Conservation (phyloP, 2,888 invertebrate species). For the Rhagophthalmus giganteus region DNA sequence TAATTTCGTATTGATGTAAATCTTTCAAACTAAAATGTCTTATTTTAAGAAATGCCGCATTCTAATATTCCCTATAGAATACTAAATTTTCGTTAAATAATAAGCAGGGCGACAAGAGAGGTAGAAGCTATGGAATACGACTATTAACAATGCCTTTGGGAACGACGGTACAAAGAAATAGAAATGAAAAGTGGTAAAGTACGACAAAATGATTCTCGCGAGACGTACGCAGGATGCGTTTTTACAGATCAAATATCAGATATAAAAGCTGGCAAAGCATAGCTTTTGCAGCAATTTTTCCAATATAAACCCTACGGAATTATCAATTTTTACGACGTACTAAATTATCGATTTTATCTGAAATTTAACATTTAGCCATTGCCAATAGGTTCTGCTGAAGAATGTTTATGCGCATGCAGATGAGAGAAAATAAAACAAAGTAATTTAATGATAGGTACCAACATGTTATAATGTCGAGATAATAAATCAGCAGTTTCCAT, state of each 20-base stretch:
- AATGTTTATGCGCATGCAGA: too few species aligned
- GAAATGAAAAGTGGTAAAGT: constrained; percentile 8
- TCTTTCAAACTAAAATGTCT: too few species aligned
- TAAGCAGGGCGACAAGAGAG: constrained; percentile 2
- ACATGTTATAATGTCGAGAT: too few species aligned
- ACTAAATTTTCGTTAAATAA: too few species aligned
- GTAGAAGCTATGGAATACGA: constrained; percentile 1
- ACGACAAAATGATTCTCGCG: constrained; percentile 20
- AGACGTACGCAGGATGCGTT: too few species aligned
- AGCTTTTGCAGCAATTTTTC: not conserved
- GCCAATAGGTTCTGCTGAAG: not conserved
- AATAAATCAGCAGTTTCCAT: too few species aligned
- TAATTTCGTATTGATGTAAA: too few species aligned
- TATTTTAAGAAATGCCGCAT: too few species aligned
- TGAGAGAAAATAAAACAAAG: not conserved
- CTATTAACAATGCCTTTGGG: constrained; percentile 12
- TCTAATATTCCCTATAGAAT: too few species aligned
- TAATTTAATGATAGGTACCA: too few species aligned
- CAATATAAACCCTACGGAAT: constrained; percentile 1
- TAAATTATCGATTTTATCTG: constrained; percentile 7
- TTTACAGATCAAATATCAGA: constrained; percentile 17
- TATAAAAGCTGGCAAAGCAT: constrained; percentile 5
- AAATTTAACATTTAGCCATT: not conserved
- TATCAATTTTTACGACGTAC: constrained; percentile 11
- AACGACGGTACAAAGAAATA: constrained; percentile 11